Evolutionary conservation across 2,888 invertebrate species (phyloP), one percentile per base, ranked within the genome.

Genomic region (Andricus curvator): DNA sequence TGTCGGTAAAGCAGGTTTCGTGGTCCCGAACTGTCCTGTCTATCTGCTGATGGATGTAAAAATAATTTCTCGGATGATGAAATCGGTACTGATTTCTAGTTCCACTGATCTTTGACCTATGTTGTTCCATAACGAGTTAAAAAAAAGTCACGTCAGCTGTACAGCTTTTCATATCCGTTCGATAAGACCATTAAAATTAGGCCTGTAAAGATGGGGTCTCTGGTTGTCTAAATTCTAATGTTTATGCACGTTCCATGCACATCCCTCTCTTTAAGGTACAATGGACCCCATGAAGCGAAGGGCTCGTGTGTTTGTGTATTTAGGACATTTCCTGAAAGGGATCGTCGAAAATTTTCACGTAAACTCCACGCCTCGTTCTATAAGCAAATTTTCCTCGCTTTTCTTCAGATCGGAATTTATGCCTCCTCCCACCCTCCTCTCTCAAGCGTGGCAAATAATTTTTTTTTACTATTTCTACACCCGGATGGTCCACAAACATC

Each of bases 241-340:
- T 56, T 74, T 56, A 56, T 74, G 56, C 74, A 56, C 74, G 74
- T 74, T 56, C 74, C 20, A 33, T 33, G 74, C 74, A 33, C 56
- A 33, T 74, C 56, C 74, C 74, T 29, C 56, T 29, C 9, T 51
- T 17, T 9, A 20, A n/a, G 11, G 15, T 44, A 80, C 78, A 81
- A 83, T 82, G 64, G 78, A 76, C 78, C 77, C 64, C 78, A 67
- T 78, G 65, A 48, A 17, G 64, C 78, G 81, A 56, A 77, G 60
- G 77, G 44, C 25, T 29, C 51, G 22, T 25, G 77, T 77, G 77
- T 78, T 80, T 83, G 83, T 83, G 78, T 82, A 76, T 77, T 83
- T 83, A 83, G 83, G 83, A 82, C 56, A 17, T 74, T 74, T 74
- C 51, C 74, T 51, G 51, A 74, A 74, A 74, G 56, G 74, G 74